Evolutionary conservation across 2,113 vertebrate genomes (phyloP).

Genomic region (Ceratotherium simum): DNA sequence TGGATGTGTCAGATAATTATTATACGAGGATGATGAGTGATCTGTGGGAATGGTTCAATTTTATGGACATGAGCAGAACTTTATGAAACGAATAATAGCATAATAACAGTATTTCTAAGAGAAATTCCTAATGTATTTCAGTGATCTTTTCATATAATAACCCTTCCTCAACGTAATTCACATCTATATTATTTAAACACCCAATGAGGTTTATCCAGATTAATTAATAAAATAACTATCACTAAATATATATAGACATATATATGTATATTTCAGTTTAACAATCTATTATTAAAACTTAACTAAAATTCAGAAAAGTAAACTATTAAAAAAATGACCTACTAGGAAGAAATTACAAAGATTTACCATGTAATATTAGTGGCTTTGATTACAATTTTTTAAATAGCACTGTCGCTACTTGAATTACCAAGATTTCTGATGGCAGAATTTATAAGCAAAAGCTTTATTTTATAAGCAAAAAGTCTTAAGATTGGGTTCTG

Average conservation of each 20-base stretch:
- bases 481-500: not conserved
- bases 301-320: constrained; percentile 30
- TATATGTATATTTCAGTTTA: not conserved
- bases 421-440: constrained; percentile 12
- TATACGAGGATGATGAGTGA: not conserved
- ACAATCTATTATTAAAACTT: constrained; percentile 27
- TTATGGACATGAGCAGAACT: not conserved
- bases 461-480: not conserved
- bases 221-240: constrained; percentile 44
- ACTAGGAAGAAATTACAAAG: not conserved
- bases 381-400: constrained; percentile 2
- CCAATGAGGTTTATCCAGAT: not conserved
- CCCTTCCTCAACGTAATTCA: not conserved
- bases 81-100: not conserved
- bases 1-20: constrained; percentile 27
- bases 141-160: not conserved
- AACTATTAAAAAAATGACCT: constrained; percentile 10
- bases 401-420: not conserved
- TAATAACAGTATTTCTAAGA: constrained; percentile 23
- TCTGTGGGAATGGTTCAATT: not conserved
- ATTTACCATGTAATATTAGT: not conserved
- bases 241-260: not conserved
- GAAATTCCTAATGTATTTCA: constrained; percentile 30
- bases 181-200: not conserved
- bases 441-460: not conserved